phyloP scores from a whole-genome alignment of 2,113 vertebrate species.

The Meles meles region DNA sequence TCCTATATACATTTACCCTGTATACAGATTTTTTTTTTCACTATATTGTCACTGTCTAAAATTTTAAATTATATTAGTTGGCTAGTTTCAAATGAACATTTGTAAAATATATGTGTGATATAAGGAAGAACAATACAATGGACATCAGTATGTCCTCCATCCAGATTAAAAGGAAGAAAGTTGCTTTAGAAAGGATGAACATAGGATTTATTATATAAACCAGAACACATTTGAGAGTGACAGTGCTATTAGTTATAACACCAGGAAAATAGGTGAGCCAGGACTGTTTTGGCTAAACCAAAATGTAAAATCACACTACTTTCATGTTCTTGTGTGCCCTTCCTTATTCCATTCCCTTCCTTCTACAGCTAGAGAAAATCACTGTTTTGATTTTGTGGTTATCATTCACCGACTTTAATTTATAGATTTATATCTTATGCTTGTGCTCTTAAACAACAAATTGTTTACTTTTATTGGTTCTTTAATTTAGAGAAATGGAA shows the following conservation, averaged over 20 bases:
- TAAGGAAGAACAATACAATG: not conserved
- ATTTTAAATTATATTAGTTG: not conserved
- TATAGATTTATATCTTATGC: not conserved
- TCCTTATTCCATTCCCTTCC: not conserved
- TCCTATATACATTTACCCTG: not conserved
- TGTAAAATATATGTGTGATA: not conserved
- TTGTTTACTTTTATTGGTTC: not conserved
- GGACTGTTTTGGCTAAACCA: not conserved
- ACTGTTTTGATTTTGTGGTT: not conserved
- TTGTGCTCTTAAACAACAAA: not conserved
- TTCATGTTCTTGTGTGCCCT: not conserved
- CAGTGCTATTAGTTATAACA: not conserved
- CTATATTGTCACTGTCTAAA: not conserved
- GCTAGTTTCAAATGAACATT: constrained; percentile 20
- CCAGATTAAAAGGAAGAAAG: not conserved
- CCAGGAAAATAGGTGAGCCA: not conserved
- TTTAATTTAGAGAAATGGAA: not conserved
- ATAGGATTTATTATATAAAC: constrained; percentile 6
- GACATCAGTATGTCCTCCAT: not conserved
- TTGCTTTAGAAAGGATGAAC: not conserved
- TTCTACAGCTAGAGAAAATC: not conserved
- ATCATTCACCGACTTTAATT: not conserved
- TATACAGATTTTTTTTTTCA: not conserved
- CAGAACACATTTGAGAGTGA: not conserved
- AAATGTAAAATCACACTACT: not conserved